A percentile compares a stretch with the other conserved stretches of the same genome.
phyloP scores from a whole-genome alignment of 2,113 vertebrate genomes.

The Anser brachyrhynchus region DNA sequence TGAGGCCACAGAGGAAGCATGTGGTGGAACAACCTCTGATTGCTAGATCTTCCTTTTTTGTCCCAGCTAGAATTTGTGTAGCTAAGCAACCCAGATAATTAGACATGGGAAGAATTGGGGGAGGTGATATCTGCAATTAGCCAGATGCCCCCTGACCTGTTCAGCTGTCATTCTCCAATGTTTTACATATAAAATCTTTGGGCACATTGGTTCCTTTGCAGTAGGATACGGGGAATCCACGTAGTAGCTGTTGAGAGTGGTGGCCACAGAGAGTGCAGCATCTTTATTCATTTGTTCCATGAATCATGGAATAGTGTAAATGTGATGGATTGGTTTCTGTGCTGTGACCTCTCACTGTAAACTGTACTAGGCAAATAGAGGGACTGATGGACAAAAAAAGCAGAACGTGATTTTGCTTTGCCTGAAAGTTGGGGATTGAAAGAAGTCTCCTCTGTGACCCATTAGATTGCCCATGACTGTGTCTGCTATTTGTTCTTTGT shows the following conservation, averaged over 20 bases:
- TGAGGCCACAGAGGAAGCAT: not conserved
- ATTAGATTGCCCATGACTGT: not conserved
- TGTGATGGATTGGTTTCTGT: not conserved
- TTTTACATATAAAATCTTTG: not conserved
- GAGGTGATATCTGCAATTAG: not conserved
- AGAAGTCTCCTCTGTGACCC: not conserved
- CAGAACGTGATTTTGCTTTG: not conserved
- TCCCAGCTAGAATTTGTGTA: not conserved
- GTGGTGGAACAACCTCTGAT: not conserved
- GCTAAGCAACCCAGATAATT: not conserved
- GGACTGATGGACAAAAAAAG: not conserved
- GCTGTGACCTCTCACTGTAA: not conserved
- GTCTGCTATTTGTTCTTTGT: not conserved
- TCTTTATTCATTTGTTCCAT: constrained; percentile 17
- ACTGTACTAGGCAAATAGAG: not conserved
- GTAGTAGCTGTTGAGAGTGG: not conserved
- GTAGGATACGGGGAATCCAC: not conserved
- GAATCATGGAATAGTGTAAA: not conserved
- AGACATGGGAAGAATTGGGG: not conserved
- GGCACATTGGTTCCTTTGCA: not conserved
- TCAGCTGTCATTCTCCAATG: not conserved
- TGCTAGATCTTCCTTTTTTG: not conserved
- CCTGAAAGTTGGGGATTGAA: not conserved
- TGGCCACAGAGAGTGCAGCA: not conserved
- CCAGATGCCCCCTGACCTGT: not conserved